These are phyloP conservation scores for Cepaea nemoralis DNA, from an alignment of 1,140 invertebrate genomes.

Conservation along the genomic window DNA sequence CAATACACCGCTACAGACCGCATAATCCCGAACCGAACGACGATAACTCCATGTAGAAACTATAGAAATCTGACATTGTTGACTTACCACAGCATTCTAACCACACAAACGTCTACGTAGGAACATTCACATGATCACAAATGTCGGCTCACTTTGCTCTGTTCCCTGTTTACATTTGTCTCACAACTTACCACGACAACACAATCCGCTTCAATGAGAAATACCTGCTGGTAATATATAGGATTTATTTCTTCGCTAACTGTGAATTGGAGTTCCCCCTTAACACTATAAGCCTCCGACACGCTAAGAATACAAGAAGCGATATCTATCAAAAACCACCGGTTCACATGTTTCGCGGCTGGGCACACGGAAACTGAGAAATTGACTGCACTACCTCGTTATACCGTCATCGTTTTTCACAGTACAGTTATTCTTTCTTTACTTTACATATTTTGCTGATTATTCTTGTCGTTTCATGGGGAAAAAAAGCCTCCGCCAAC, in stretches of 20 bases:
- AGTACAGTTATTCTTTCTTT: not conserved
- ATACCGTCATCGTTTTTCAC: too few relatives aligned
- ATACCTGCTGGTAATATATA: not conserved
- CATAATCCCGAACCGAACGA: conserved; percentile 9
- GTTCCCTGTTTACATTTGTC: not conserved
- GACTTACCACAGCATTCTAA: not conserved
- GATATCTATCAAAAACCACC: too few relatives aligned
- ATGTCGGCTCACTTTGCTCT: not conserved
- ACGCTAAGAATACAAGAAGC: too few relatives aligned
- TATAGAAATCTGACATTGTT: not conserved
- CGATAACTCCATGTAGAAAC: not conserved
- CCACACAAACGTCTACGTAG: not conserved
- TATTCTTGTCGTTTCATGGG: not conserved
- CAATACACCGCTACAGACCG: not conserved
- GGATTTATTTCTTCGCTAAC: too few relatives aligned
- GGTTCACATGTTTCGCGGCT: too few relatives aligned
- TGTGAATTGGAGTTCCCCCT: too few relatives aligned
- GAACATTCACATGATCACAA: not conserved
- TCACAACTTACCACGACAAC: not conserved
- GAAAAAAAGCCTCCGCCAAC: not conserved
- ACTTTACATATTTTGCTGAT: not conserved
- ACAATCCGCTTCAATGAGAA: not conserved
- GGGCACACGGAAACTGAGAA: too few relatives aligned
- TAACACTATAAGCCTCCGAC: too few relatives aligned
- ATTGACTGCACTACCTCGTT: too few relatives aligned